Evolutionary conservation across 1,140 invertebrate genomes (phyloP).

Genomic region (Aphelinus atriplicis): DNA sequence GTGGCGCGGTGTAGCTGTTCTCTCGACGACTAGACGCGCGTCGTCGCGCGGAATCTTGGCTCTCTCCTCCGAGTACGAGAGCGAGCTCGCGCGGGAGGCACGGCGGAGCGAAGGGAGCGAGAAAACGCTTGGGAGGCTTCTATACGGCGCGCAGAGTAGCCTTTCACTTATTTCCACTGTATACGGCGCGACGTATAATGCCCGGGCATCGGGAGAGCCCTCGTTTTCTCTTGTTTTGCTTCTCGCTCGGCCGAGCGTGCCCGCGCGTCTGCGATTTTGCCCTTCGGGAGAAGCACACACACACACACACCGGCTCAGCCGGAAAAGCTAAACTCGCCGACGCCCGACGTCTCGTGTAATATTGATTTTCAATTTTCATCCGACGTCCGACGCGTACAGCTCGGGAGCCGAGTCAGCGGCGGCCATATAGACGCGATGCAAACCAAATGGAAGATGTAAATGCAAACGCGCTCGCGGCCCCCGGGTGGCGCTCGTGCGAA

Average conservation of each 20-base stretch:
- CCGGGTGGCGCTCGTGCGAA: background rate
- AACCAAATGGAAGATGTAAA: background rate
- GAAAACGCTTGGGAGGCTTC: slow-evolving; percentile 43
- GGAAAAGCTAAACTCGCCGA: slow-evolving; percentile 13
- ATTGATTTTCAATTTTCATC: slow-evolving; percentile 39
- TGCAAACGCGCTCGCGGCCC: background rate
- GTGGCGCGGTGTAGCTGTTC: no score
- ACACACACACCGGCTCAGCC: background rate
- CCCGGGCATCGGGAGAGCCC: slow-evolving; percentile 43
- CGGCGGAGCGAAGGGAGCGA: slow-evolving; percentile 7
- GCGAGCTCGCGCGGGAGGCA: background rate
- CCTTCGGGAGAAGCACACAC: background rate
- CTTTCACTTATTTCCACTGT: slow-evolving; percentile 54
- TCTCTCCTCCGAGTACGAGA: background rate
- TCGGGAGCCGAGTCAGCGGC: no score
- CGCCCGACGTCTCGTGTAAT: slow-evolving; percentile 16
- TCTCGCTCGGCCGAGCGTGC: slow-evolving; percentile 26
- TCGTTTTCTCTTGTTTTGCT: slow-evolving; percentile 43
- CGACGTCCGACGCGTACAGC: no score
- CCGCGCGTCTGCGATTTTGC: background rate
- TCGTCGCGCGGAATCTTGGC: no score
- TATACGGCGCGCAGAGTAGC: slow-evolving; percentile 43
- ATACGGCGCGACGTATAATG: slow-evolving; percentile 38
- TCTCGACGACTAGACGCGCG: no score
- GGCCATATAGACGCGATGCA: no score